Percentiles rank a stretch among this genome's conserved stretches.
Evolutionary conservation across 2,797 vertebrate genomes (phyloP).

Genomic region (Darevskia mixta): DNA sequence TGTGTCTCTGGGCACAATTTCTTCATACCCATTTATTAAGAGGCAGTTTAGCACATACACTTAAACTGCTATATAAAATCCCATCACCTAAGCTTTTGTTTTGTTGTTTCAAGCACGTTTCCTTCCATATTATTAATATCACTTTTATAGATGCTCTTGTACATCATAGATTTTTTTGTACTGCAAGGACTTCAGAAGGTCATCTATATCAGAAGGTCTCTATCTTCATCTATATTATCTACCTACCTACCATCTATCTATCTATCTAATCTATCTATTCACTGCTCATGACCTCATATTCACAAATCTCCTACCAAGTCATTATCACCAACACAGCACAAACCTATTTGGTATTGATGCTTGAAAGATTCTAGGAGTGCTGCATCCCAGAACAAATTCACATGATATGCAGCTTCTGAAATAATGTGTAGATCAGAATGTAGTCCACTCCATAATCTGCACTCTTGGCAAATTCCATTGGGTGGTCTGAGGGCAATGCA

Average conservation of each 20-base stretch:
- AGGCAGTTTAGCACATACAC: neutral
- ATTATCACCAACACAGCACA: neutral
- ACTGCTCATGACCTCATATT: neutral
- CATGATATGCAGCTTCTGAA: neutral
- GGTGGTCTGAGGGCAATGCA: neutral
- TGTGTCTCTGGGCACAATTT: conserved; percentile 32
- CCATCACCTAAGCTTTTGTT: neutral
- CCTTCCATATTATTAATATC: neutral
- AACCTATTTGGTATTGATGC: no score
- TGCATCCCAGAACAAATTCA: neutral
- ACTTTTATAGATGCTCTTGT: neutral
- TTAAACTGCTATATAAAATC: neutral
- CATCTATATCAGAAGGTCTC: neutral
- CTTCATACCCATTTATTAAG: conserved; percentile 31
- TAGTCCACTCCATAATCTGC: neutral
- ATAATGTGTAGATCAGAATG: neutral
- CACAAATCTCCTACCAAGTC: neutral
- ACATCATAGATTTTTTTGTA: neutral
- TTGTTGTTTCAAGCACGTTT: neutral
- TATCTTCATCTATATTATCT: no score
- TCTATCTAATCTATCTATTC: no score
- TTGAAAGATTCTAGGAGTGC: no score
- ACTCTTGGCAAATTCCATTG: neutral
- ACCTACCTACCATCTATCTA: no score
- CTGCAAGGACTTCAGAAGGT: conserved; percentile 5